Percentiles rank a stretch among this genome's conserved stretches.
phyloP scores from a whole-genome alignment of 2,888 invertebrate genomes.

The Leucophora obtusa region DNA sequence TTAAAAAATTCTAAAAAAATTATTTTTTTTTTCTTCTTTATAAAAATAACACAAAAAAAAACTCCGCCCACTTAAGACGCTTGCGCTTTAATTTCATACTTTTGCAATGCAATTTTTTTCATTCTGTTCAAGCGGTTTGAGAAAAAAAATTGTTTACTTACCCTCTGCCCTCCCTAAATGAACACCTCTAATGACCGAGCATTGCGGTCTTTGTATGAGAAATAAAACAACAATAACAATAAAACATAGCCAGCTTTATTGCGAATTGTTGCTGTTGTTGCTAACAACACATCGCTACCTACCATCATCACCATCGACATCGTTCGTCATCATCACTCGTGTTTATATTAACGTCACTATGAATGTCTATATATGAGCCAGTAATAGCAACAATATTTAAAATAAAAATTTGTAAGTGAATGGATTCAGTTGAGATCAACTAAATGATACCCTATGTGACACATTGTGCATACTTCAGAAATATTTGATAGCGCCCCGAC shows the following conservation, averaged over 20 bases:
- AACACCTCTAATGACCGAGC: slow-evolving; percentile 50
- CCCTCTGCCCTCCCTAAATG: slow-evolving; percentile 52
- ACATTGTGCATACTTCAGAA: no score
- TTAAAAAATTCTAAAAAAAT: slow-evolving; percentile 25
- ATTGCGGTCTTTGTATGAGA: slow-evolving; percentile 37
- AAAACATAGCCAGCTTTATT: slow-evolving; percentile 10
- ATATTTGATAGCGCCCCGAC: no score
- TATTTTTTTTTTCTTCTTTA: slow-evolving; percentile 30
- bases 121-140: slow-evolving; percentile 28
- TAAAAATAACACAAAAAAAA: slow-evolving; percentile 73
- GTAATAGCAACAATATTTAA: background rate
- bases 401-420: background rate
- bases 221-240: slow-evolving; percentile 19
- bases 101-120: slow-evolving; percentile 51
- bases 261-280: slow-evolving; percentile 40
- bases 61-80: slow-evolving; percentile 77
- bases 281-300: slow-evolving; percentile 19
- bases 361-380: slow-evolving; percentile 18
- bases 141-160: slow-evolving; percentile 17
- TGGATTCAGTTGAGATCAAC: background rate
- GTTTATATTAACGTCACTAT: slow-evolving; percentile 12
- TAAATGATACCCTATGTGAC: background rate
- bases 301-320: slow-evolving; percentile 25
- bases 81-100: slow-evolving; percentile 66
- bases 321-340: background rate